These are phyloP conservation scores for Orchesellides sinensis DNA, from an alignment of 2,888 invertebrate genomes.

Conservation along the genomic window DNA sequence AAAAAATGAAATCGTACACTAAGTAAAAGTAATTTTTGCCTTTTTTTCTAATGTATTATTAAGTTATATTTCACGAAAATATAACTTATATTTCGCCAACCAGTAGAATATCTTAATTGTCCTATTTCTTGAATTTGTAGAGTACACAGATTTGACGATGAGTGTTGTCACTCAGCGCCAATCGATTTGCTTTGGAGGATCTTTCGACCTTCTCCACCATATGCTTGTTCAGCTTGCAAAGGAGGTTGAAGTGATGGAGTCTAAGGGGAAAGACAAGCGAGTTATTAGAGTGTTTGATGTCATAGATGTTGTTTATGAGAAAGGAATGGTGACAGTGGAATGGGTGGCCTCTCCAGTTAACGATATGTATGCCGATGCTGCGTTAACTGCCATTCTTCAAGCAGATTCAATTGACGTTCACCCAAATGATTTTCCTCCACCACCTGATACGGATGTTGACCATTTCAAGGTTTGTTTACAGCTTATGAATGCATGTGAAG, in stretches of 20 bases:
- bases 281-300: constrained; percentile 89
- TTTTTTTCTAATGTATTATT: too few relatives aligned
- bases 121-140: too few relatives aligned
- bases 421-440: constrained; percentile 78
- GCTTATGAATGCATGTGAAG: not conserved
- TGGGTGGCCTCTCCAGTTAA: constrained; percentile 97
- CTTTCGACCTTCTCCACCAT: constrained; percentile 81
- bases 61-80: too few relatives aligned
- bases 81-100: too few relatives aligned
- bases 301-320: constrained; percentile 89
- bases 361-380: constrained; percentile 99
- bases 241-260: constrained; percentile 84
- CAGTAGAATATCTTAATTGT: too few relatives aligned
- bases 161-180: constrained; percentile 95
- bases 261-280: constrained; percentile 78
- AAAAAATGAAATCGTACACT: too few relatives aligned
- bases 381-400: constrained; percentile 91
- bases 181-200: constrained; percentile 84
- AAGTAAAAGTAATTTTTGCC: too few relatives aligned
- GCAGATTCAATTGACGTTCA: constrained; percentile 85
- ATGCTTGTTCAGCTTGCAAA: constrained; percentile 88
- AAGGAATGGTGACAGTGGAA: constrained; percentile 90
- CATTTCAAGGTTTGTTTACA: constrained; percentile 86
- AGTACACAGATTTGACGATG: constrained; percentile 97
- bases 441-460: constrained; percentile 88